Percentiles rank a stretch among this genome's conserved stretches.
phyloP scores from a whole-genome alignment of 2,797 vertebrate genomes.

The Dermochelys coriacea region DNA sequence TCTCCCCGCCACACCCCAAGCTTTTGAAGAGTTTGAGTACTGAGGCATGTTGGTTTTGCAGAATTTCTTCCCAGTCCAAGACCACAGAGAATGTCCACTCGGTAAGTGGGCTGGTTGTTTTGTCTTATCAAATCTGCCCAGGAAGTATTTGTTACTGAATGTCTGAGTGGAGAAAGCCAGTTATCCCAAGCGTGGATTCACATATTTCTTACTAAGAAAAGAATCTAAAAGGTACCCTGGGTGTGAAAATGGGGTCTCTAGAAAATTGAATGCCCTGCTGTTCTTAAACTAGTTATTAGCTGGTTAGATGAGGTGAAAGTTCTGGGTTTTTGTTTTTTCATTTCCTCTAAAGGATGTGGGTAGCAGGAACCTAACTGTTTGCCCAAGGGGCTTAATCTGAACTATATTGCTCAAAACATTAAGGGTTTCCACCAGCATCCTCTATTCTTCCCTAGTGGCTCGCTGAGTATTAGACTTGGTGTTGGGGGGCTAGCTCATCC shows the following conservation, averaged over 20 bases:
- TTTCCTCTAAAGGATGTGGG: background rate
- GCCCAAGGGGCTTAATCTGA: too few species aligned
- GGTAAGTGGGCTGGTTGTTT: background rate
- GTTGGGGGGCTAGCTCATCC: background rate
- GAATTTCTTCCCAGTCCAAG: background rate
- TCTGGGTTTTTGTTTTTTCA: fast-evolving
- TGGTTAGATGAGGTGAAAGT: background rate
- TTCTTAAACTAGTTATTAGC: background rate
- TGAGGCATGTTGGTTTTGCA: background rate
- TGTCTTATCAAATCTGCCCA: background rate
- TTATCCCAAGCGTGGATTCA: background rate
- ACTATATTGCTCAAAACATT: background rate
- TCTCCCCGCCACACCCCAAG: fast-evolving
- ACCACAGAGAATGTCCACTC: fast-evolving
- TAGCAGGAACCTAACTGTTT: background rate
- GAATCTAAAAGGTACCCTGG: background rate
- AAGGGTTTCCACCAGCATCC: background rate
- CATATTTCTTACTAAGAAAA: background rate
- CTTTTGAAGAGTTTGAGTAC: fast-evolving
- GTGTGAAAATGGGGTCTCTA: background rate
- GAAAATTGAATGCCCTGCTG: background rate
- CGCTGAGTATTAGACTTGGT: background rate
- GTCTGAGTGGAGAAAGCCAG: background rate
- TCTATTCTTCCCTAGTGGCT: background rate
- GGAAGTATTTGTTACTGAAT: background rate